A percentile compares a stretch with the other conserved stretches of the same genome.
These are phyloP conservation scores for Drepanosiphum platanoidis DNA, from an alignment of 2,888 invertebrate genomes.

Conservation along the genomic window DNA sequence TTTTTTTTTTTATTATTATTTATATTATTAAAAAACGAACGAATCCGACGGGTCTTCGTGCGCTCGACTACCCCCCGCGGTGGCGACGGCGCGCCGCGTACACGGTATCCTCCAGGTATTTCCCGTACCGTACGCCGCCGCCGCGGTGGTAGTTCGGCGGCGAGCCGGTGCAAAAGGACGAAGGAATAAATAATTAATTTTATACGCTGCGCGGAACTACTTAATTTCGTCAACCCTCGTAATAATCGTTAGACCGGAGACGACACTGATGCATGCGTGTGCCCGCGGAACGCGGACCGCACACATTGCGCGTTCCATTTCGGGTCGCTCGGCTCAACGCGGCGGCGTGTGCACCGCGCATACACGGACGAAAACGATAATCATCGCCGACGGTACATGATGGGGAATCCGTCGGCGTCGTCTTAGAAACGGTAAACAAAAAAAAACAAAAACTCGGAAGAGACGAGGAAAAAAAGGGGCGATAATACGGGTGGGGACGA, in stretches of 20 bases:
- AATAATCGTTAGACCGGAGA: conserved; percentile 5
- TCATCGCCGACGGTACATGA: neutral
- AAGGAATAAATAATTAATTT: neutral
- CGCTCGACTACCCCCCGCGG: neutral
- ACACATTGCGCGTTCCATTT: conserved; percentile 5
- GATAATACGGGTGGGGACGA: too few relatives aligned
- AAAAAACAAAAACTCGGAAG: too few relatives aligned
- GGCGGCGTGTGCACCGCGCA: too few relatives aligned
- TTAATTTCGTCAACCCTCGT: neutral
- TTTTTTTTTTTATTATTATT: too few relatives aligned
- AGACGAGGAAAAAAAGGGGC: neutral
- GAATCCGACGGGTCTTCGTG: neutral
- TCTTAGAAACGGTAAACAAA: too few relatives aligned
- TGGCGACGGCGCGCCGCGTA: too few relatives aligned
- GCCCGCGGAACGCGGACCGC: conserved; percentile 2
- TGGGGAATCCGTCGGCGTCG: neutral
- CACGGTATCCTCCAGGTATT: neutral
- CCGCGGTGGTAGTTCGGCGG: neutral
- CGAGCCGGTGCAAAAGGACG: neutral
- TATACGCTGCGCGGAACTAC: neutral
- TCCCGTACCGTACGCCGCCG: neutral
- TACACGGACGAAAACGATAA: neutral
- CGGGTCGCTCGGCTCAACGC: too few relatives aligned
- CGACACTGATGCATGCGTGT: neutral
- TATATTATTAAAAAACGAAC: too few relatives aligned